These are phyloP conservation scores for Chamaetylas fuelleborni DNA, from an alignment of 2,113 vertebrate species.

Conservation along the genomic window DNA sequence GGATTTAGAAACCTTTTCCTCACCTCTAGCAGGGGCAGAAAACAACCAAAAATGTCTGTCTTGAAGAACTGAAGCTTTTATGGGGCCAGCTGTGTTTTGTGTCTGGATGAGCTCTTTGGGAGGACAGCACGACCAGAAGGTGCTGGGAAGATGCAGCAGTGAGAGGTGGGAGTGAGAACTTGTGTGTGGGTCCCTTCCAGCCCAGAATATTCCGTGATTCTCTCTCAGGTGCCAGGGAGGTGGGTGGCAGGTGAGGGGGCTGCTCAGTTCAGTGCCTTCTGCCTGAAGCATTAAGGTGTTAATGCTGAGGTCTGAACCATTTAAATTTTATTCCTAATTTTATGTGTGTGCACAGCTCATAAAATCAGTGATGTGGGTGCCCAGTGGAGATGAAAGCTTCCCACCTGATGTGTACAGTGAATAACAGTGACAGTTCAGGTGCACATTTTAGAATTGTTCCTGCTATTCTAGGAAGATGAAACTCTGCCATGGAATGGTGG, in stretches of 20 bases:
- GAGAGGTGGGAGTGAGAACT: neutral
- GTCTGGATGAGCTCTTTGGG: fast-evolving
- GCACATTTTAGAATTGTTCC: fast-evolving
- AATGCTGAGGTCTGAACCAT: neutral
- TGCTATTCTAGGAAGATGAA: neutral
- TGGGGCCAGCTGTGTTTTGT: neutral
- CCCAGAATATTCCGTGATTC: neutral
- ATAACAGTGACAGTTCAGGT: neutral
- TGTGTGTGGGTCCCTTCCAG: neutral
- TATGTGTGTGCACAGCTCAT: neutral
- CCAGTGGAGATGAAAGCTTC: neutral
- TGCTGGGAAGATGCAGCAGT: neutral
- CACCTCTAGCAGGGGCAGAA: neutral
- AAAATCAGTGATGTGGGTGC: neutral
- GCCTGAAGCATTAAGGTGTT: fast-evolving
- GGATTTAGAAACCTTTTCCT: neutral
- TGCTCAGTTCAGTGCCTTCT: neutral
- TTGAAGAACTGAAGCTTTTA: neutral
- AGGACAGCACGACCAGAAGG: fast-evolving
- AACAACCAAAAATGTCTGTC: neutral
- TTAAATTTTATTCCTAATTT: neutral
- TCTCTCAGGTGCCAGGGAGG: neutral
- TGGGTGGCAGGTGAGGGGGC: neutral
- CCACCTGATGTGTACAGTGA: neutral
- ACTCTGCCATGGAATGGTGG: neutral